These are phyloP conservation scores for Oryzias melastigma DNA, from an alignment of 2,113 vertebrate species.

Conservation along the genomic window DNA sequence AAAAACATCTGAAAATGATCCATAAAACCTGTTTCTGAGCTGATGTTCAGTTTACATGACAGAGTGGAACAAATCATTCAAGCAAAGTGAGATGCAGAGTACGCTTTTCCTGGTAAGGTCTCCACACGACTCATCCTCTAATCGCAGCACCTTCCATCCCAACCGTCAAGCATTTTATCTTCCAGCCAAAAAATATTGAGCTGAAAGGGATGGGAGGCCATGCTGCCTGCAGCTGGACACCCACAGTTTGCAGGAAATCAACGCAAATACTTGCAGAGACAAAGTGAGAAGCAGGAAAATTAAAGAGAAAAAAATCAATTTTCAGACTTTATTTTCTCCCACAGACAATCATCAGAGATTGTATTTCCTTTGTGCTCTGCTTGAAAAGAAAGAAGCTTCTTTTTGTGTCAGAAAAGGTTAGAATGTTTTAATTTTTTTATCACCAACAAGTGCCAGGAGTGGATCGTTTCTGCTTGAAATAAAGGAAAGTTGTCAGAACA, in stretches of 20 bases:
- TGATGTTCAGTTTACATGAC: conserved; percentile 25
- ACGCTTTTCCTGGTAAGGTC: conserved; percentile 30
- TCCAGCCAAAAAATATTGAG: conserved; percentile 38
- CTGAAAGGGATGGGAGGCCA: conserved; percentile 6
- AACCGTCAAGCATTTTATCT: conserved; percentile 39
- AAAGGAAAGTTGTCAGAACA: too few species aligned
- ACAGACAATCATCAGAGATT: too few species aligned
- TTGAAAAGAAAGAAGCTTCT: too few species aligned
- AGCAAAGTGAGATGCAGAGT: conserved; percentile 16
- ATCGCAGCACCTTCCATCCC: conserved; percentile 36
- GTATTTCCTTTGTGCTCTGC: too few species aligned
- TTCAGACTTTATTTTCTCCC: too few species aligned
- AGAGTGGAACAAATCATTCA: conserved; percentile 20
- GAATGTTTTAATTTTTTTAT: too few species aligned
- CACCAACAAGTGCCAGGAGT: too few species aligned
- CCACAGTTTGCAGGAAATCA: conserved; percentile 30
- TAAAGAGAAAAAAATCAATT: too few species aligned
- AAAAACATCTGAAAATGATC: too few species aligned
- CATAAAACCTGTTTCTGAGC: background rate
- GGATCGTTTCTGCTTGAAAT: too few species aligned
- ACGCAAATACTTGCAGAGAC: conserved; percentile 4
- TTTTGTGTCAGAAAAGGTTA: too few species aligned
- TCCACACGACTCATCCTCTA: conserved; percentile 37
- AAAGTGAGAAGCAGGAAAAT: too few species aligned
- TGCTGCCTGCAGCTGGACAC: conserved; percentile 14